Conservation (phyloP, 1,140 invertebrate genomes). For the Acromyrmex echinatior region DNA sequence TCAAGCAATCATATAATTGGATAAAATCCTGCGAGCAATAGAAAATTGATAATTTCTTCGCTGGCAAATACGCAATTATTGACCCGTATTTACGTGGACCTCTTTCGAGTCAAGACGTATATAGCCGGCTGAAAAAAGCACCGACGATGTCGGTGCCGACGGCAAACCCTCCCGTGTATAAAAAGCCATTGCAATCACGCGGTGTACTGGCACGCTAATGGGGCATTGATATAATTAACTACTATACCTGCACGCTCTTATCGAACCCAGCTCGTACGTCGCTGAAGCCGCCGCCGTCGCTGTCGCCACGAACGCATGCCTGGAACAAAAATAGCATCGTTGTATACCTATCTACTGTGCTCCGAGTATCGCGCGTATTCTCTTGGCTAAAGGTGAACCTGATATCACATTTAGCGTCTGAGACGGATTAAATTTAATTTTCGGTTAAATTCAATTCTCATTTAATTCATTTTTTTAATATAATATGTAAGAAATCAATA, state of each 20-base stretch:
- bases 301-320: conserved; percentile 51
- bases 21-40: conserved; percentile 71
- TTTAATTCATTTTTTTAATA: neutral
- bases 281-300: conserved; percentile 41
- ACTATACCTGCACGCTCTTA: conserved; percentile 72
- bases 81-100: conserved; percentile 74
- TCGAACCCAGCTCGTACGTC: conserved; percentile 62
- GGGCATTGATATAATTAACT: conserved; percentile 79
- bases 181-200: conserved; percentile 78
- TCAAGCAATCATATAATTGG: conserved; percentile 75
- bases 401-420: neutral
- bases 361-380: conserved; percentile 9
- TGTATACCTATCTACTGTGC: conserved; percentile 59
- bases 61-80: conserved; percentile 75
- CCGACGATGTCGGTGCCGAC: conserved; percentile 48
- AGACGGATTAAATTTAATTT: neutral
- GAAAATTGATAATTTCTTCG: conserved; percentile 76
- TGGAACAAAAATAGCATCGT: conserved; percentile 72
- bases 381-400: conserved; percentile 7
- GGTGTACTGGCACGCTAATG: conserved; percentile 77
- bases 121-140: conserved; percentile 71
- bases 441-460: neutral
- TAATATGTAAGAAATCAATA: neutral
- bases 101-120: conserved; percentile 59
- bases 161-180: conserved; percentile 68